Evolutionary conservation across 2,797 vertebrate species (phyloP), one percentile per base, ranked within the genome.

Genomic region (Ciconia nigra): DNA sequence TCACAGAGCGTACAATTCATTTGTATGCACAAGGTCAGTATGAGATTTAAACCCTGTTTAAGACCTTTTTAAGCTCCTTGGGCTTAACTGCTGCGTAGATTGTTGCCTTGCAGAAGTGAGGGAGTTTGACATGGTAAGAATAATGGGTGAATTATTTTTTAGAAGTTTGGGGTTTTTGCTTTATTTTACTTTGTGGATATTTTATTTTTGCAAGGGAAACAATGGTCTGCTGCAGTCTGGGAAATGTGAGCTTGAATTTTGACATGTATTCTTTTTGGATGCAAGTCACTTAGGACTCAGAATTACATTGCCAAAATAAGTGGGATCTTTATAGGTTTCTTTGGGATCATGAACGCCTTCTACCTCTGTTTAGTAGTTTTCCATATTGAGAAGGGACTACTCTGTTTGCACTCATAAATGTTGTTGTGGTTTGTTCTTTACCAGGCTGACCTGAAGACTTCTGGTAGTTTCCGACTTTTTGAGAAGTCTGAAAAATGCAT

Each of bases 51-150:
- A 83, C 65, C 28, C 52, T 13, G 1, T 51, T 62, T 94, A 95
- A 93, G 67, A 84, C 88, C 63, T 77, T 85, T 85, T 61, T 96
- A 96, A 97, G 86, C 88, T 90, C 28, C 33, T 89, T 65, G 77
- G 46, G 39, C 52, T 95, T 95, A 86, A 35, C 55, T 33, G 59
- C 52, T 67, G 26, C 0, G 0, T 80, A 19, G 71, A 29, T 57
- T 67, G 55, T 76, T 94, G 74, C 49, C 18, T 69, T 78, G 61
- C 28, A 51, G 46, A 63, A 80, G 33, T 51, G 71, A 83, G 59
- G n/a, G 44, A 72, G 15, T 83, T 89, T 73, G 39, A 51, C 13
- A 6, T 57, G 52, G n/a, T 44, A 74, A 74, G 57, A 92, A 33
- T 42, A 92, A 70, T 31, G 46, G 49, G 52, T 58, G 69, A 37